phyloP scores from a whole-genome alignment of 1,140 invertebrate genomes.

The Musca domestica region DNA sequence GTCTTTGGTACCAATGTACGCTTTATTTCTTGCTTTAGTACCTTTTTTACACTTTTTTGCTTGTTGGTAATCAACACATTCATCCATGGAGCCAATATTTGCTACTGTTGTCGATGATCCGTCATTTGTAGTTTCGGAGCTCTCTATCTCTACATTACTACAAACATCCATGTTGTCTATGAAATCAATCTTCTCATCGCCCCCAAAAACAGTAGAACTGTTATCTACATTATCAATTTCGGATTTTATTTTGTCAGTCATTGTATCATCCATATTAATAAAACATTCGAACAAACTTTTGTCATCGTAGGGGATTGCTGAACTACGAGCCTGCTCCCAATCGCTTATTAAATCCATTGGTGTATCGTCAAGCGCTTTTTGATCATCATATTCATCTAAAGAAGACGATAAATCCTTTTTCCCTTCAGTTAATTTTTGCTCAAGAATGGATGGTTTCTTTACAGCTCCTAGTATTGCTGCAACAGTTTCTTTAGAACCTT shows the following conservation, averaged over 20 bases:
- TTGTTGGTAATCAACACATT: conserved; percentile 18
- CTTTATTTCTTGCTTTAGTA: conserved; percentile 37
- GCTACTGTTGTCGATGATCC: conserved; percentile 35
- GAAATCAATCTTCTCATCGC: conserved; percentile 41
- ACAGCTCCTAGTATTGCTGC: conserved; percentile 51
- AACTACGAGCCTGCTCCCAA: conserved; percentile 43
- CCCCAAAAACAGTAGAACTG: background rate
- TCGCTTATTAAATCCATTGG: conserved; percentile 47
- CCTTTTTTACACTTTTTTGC: conserved; percentile 22
- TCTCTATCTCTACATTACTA: conserved; percentile 50
- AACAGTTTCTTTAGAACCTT: conserved; percentile 51
- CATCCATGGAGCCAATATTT: conserved; percentile 23
- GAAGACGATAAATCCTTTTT: conserved; percentile 38
- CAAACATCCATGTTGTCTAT: conserved; percentile 51
- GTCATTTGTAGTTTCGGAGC: conserved; percentile 36
- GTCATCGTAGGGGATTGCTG: conserved; percentile 37
- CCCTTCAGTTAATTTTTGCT: conserved; percentile 56
- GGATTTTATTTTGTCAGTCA: conserved; percentile 6
- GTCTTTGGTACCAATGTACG: conserved; percentile 47
- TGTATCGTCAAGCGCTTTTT: conserved; percentile 28
- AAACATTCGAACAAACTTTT: conserved; percentile 33
- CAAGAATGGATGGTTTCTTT: conserved; percentile 56
- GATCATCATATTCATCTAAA: conserved; percentile 49
- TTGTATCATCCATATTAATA: background rate
- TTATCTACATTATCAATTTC: conserved; percentile 11